These are phyloP conservation scores for Syrrhaptes paradoxus DNA, from an alignment of 2,113 vertebrate species.

Conservation along the genomic window DNA sequence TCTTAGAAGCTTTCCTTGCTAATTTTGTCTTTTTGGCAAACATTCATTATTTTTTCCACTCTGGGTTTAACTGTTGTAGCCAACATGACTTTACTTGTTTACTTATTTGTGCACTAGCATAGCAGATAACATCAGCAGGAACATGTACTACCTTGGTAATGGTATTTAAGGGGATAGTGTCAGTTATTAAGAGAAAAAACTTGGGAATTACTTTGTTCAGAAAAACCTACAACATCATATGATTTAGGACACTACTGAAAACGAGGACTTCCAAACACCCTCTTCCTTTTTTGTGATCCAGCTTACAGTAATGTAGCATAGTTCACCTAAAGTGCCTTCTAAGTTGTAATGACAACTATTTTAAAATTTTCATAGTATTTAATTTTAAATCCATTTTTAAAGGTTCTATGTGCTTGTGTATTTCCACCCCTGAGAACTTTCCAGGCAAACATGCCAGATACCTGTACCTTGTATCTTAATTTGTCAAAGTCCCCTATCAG, in stretches of 20 bases:
- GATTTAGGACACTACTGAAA: background rate
- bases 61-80: slow-evolving; percentile 41
- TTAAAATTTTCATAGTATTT: background rate
- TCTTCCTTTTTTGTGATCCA: background rate
- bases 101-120: slow-evolving; percentile 64
- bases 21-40: slow-evolving; percentile 70
- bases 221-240: background rate
- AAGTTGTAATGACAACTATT: background rate
- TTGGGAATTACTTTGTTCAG: background rate
- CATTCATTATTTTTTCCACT: slow-evolving; percentile 67
- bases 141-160: slow-evolving; percentile 39
- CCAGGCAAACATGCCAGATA: background rate
- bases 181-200: background rate
- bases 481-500: background rate
- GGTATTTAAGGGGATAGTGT: slow-evolving; percentile 46
- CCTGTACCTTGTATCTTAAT: background rate
- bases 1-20: slow-evolving; percentile 62
- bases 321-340: background rate
- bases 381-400: background rate
- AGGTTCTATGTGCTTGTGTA: background rate
- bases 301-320: background rate
- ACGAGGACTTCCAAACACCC: background rate
- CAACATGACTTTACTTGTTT: slow-evolving; percentile 66
- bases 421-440: background rate
- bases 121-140: slow-evolving; percentile 66